Evolutionary conservation across 2,797 vertebrate species (phyloP).

Genomic region (Eurystomus glaucurus): DNA sequence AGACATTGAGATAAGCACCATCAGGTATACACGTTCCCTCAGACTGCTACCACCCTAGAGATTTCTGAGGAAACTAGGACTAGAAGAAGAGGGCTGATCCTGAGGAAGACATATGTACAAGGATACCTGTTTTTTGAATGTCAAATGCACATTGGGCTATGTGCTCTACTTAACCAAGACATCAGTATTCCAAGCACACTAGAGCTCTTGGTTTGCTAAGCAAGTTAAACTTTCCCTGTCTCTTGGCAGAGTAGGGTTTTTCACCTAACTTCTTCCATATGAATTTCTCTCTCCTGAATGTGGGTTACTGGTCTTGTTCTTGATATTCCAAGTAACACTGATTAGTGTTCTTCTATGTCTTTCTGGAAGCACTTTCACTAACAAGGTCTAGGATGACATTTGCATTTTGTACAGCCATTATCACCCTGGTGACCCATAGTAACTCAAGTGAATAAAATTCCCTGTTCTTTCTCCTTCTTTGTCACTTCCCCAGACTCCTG

Average conservation of each 20-base stretch:
- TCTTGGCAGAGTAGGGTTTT: not conserved
- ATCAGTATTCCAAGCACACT: not conserved
- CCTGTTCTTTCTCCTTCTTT: not conserved
- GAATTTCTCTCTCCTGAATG: not conserved
- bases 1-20: not conserved
- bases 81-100: not conserved
- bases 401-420: not conserved
- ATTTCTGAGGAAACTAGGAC: not conserved
- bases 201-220: not conserved
- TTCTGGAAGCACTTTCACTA: not conserved
- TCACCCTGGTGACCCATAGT: not conserved
- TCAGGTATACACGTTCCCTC: not conserved
- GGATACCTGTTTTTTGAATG: not conserved
- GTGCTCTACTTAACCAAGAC: rapidly evolving
- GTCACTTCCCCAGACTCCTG: not conserved
- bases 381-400: not conserved
- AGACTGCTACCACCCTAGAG: not conserved
- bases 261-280: not conserved
- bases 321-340: not conserved
- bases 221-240: not conserved
- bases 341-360: not conserved
- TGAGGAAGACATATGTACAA: not conserved
- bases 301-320: not conserved
- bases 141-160: not conserved
- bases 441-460: not conserved